A percentile compares a stretch with the other conserved stretches of the same genome.
Conservation (phyloP, 2,888 invertebrate genomes). For the Trissoscelio sp. region DNA sequence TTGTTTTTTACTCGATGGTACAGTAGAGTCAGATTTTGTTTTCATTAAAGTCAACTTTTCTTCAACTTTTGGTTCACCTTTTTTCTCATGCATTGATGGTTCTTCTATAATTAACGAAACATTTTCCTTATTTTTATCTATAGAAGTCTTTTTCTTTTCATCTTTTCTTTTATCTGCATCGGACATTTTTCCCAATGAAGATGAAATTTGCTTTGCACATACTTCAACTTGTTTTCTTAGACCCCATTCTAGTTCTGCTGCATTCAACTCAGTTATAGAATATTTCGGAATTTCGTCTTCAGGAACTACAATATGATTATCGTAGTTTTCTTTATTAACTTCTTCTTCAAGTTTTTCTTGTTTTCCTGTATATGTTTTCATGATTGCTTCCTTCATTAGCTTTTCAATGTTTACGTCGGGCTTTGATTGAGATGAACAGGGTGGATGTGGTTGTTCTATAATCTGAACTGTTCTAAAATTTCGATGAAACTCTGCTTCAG, state of each 20-base stretch:
- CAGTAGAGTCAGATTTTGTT: slow-evolving; percentile 17
- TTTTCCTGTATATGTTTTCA: slow-evolving; percentile 67
- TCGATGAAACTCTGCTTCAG: slow-evolving; percentile 77
- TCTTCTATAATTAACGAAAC: too few species aligned
- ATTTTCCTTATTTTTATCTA: slow-evolving; percentile 4
- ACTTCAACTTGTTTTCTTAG: slow-evolving; percentile 54
- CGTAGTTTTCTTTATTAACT: too few species aligned
- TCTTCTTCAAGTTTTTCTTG: slow-evolving; percentile 16
- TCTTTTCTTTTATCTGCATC: slow-evolving; percentile 15
- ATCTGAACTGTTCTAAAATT: slow-evolving; percentile 75
- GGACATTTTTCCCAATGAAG: not conserved
- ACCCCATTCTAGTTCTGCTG: slow-evolving; percentile 53
- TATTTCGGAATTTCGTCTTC: slow-evolving; percentile 38
- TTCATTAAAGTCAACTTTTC: too few species aligned
- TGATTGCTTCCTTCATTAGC: slow-evolving; percentile 77
- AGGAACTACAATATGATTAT: too few species aligned
- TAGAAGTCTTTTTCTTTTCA: slow-evolving; percentile 3
- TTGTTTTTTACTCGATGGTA: slow-evolving; percentile 23
- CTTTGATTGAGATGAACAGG: slow-evolving; percentile 47
- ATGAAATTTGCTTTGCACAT: slow-evolving; percentile 18
- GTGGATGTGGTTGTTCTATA: slow-evolving; percentile 71
- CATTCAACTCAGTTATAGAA: slow-evolving; percentile 40
- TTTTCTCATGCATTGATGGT: too few species aligned
- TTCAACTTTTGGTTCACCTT: slow-evolving; percentile 34
- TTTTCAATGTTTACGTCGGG: slow-evolving; percentile 74